Evolutionary conservation across 92 coral and sea anemone species (phyloP).

Genomic region (Parazoanthus atlanticus): DNA sequence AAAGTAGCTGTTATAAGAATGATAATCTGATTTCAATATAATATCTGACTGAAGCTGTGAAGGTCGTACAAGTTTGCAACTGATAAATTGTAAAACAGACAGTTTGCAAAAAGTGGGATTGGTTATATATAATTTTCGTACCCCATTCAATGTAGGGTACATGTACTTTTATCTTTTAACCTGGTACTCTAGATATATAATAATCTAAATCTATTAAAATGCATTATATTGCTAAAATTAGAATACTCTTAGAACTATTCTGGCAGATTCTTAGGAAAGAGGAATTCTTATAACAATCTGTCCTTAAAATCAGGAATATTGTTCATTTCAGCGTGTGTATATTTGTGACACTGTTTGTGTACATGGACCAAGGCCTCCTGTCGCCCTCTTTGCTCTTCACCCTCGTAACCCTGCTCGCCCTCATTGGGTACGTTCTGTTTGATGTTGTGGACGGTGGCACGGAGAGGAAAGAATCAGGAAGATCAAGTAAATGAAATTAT

Average conservation of each 20-base stretch:
- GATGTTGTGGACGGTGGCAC: slow-evolving; percentile 69
- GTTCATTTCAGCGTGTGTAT: slow-evolving; percentile 72
- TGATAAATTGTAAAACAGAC: too few species aligned
- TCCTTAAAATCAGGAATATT: background rate
- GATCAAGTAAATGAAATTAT: slow-evolving; percentile 61
- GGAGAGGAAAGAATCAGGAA: slow-evolving; percentile 57
- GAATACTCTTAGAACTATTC: too few species aligned
- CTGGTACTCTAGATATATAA: background rate
- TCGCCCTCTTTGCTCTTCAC: slow-evolving; percentile 75
- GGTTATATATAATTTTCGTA: too few species aligned
- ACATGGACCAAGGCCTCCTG: slow-evolving; percentile 81
- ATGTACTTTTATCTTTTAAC: too few species aligned
- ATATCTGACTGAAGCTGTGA: too few species aligned
- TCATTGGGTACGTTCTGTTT: slow-evolving; percentile 71
- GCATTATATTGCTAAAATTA: too few species aligned
- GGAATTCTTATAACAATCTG: background rate
- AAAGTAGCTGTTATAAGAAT: too few species aligned
- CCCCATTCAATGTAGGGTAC: background rate
- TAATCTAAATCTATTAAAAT: too few species aligned
- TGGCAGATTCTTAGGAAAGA: too few species aligned
- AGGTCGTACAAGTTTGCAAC: too few species aligned
- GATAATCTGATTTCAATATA: too few species aligned
- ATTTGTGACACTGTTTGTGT: slow-evolving; percentile 88
- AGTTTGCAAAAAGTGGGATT: too few species aligned
- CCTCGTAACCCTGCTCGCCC: slow-evolving; percentile 62